Percentiles rank a stretch among this genome's conserved stretches.
Evolutionary conservation across 2,888 invertebrate species (phyloP).

Genomic region (Aphodius granarius): DNA sequence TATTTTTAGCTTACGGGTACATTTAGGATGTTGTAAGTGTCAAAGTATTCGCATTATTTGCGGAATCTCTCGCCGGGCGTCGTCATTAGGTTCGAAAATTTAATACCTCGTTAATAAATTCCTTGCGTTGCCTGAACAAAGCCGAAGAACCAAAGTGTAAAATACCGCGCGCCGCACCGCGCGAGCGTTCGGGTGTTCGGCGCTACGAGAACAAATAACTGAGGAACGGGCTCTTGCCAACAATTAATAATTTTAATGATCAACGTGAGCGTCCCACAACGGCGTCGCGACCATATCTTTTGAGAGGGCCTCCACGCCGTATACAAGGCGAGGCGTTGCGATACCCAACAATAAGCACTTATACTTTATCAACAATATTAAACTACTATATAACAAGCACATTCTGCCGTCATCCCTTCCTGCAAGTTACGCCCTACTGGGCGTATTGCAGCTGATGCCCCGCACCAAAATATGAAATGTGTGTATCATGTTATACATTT

Average conservation of each 20-base stretch:
- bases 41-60: constrained; percentile 5
- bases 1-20: neutral
- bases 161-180: neutral
- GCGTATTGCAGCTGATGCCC: neutral
- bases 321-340: constrained; percentile 23
- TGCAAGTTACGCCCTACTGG: neutral
- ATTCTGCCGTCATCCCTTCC: neutral
- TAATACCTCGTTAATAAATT: constrained; percentile 15
- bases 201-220: constrained; percentile 24
- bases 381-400: constrained; percentile 27
- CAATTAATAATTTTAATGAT: constrained; percentile 31
- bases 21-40: neutral
- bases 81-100: constrained; percentile 14
- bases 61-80: neutral
- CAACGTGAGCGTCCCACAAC: constrained; percentile 11
- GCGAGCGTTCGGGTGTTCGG: neutral
- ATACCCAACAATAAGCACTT: constrained; percentile 36
- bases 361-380: constrained; percentile 44
- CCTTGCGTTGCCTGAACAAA: neutral
- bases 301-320: neutral
- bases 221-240: constrained; percentile 23
- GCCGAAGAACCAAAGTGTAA: neutral
- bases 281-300: neutral
- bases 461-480: neutral
- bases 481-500: too few species aligned